phyloP scores from a whole-genome alignment of 2,888 invertebrate genomes.

The Caenorhabditis japonica region DNA sequence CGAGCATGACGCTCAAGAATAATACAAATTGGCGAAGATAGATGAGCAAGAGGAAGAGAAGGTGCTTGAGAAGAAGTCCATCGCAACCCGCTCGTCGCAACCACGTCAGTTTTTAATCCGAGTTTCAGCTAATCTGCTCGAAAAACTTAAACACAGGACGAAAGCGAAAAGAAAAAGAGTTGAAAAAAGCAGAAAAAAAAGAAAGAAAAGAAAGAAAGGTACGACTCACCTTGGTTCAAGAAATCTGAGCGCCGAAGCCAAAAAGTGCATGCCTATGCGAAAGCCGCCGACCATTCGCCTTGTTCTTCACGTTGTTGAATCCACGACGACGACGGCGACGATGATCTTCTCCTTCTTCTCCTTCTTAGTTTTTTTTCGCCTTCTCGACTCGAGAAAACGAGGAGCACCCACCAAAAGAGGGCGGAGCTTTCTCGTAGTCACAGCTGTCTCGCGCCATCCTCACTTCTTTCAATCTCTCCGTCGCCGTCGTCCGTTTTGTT shows the following conservation, averaged over 20 bases:
- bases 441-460: conserved; percentile 30
- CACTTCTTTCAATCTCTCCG: background rate
- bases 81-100: no score
- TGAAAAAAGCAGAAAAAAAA: background rate
- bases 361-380: background rate
- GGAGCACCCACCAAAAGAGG: conserved; percentile 32
- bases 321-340: conserved; percentile 9
- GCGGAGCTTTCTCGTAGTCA: conserved; percentile 23
- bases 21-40: background rate
- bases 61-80: conserved; percentile 9
- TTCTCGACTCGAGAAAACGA: conserved; percentile 9
- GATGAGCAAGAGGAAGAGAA: no score
- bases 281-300: conserved; percentile 74
- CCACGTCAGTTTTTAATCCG: no score
- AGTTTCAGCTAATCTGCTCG: no score
- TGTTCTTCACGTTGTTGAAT: conserved; percentile 18
- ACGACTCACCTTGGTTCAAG: conserved; percentile 76
- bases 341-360: conserved; percentile 20
- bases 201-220: background rate
- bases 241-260: conserved; percentile 75
- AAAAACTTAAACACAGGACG: no score
- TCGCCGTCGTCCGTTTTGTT: conserved; percentile 16
- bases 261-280: conserved; percentile 76
- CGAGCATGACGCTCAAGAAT: background rate
- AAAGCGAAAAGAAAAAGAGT: background rate